phyloP scores from a whole-genome alignment of 2,888 invertebrate species.

The Trichogramma dendrolimi region DNA sequence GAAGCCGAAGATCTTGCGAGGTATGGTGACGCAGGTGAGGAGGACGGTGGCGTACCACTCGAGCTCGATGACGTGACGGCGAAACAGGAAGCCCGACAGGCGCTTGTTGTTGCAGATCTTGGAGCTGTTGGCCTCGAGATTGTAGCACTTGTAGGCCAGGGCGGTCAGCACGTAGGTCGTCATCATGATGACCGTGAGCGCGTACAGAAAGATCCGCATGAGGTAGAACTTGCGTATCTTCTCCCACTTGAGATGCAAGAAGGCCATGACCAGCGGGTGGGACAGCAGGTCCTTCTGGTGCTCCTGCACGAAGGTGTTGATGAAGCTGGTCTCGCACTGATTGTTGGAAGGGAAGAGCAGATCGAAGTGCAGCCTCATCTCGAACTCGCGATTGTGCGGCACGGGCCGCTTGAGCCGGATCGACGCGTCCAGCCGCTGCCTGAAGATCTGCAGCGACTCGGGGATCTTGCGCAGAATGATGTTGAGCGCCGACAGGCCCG shows the following conservation, averaged over 20 bases:
- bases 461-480: constrained; percentile 53
- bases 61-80: constrained; percentile 43
- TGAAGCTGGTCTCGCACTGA: constrained; percentile 51
- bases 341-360: constrained; percentile 47
- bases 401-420: constrained; percentile 45
- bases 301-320: constrained; percentile 52
- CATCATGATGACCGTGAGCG: constrained; percentile 47
- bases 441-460: constrained; percentile 50
- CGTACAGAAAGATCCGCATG: constrained; percentile 44
- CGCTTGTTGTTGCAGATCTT: constrained; percentile 44
- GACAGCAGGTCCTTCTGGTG: constrained; percentile 52
- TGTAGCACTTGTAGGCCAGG: constrained; percentile 47
- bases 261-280: constrained; percentile 54
- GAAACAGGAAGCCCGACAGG: constrained; percentile 41
- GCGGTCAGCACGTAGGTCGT: constrained; percentile 48
- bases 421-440: constrained; percentile 50
- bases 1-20: constrained; percentile 48
- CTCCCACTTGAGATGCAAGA: constrained; percentile 54
- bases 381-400: constrained; percentile 47
- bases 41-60: constrained; percentile 46
- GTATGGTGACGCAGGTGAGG: constrained; percentile 47
- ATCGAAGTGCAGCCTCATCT: constrained; percentile 48
- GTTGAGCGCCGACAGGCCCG: constrained; percentile 51
- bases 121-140: constrained; percentile 37
- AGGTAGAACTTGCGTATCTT: constrained; percentile 54